phyloP scores from a whole-genome alignment of 64 coral and sea anemone genomes.

The Montipora cactus region DNA sequence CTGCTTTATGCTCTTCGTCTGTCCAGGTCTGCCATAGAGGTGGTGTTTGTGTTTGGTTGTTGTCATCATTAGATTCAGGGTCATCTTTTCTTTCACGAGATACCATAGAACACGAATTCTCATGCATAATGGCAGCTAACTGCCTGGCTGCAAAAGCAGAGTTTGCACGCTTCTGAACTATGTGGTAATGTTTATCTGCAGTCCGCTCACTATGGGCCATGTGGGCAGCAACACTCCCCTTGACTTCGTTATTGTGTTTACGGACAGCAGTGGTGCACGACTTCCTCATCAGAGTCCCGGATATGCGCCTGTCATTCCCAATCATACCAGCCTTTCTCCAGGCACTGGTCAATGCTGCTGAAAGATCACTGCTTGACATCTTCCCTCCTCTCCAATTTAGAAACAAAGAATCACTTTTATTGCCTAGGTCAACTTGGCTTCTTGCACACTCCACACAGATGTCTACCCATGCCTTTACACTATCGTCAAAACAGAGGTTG shows the following conservation, averaged over 20 bases:
- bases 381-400: slow-evolving; percentile 28
- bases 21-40: background rate
- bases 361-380: slow-evolving; percentile 1
- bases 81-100: background rate
- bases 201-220: slow-evolving; percentile 22
- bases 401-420: background rate
- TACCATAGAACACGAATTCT: background rate
- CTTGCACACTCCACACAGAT: background rate
- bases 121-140: slow-evolving; percentile 18
- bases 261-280: slow-evolving; percentile 15
- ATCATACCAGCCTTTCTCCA: slow-evolving; percentile 35
- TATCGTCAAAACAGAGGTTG: slow-evolving; percentile 8
- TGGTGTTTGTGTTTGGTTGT: background rate
- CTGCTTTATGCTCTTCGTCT: background rate
- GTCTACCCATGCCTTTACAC: slow-evolving; percentile 14
- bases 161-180: slow-evolving; percentile 20
- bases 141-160: slow-evolving; percentile 7
- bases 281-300: slow-evolving; percentile 20
- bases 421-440: background rate
- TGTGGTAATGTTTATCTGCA: slow-evolving; percentile 1
- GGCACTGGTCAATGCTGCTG: background rate
- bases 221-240: slow-evolving; percentile 23
- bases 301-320: background rate
- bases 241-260: slow-evolving; percentile 6
- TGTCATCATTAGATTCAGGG: background rate